Evolutionary conservation across 2,888 invertebrate species (phyloP).

Genomic region (Endomychus coccineus): DNA sequence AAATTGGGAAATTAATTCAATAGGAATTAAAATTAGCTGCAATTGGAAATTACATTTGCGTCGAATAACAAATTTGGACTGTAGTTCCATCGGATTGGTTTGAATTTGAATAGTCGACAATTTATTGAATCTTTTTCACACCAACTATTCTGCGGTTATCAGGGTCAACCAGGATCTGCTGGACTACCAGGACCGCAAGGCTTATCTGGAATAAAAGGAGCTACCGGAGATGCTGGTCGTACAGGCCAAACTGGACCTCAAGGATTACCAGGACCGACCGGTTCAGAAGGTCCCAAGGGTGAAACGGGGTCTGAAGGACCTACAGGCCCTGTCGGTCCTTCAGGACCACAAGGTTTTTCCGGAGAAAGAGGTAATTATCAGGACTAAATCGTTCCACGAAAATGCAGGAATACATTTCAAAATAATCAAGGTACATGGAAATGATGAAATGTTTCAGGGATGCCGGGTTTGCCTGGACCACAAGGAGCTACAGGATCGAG

Average conservation of each 20-base stretch:
- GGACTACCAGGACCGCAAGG: constrained; percentile 69
- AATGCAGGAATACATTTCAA: too few species aligned
- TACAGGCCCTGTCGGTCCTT: constrained; percentile 60
- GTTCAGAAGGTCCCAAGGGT: constrained; percentile 67
- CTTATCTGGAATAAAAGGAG: constrained; percentile 63
- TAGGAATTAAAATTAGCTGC: too few species aligned
- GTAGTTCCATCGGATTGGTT: too few species aligned
- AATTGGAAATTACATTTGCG: too few species aligned
- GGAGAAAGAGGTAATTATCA: constrained; percentile 54
- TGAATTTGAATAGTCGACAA: too few species aligned
- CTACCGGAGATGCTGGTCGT: constrained; percentile 61
- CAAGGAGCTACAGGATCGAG: constrained; percentile 57
- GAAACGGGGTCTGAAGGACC: constrained; percentile 64
- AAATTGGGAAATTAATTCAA: too few species aligned
- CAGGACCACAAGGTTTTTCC: constrained; percentile 60
- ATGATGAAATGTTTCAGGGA: constrained; percentile 25
- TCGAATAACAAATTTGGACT: too few species aligned
- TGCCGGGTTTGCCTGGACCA: constrained; percentile 57
- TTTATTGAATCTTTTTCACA: too few species aligned
- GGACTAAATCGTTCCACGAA: too few species aligned
- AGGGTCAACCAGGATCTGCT: constrained; percentile 65
- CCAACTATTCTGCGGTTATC: too few species aligned
- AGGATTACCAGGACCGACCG: constrained; percentile 65
- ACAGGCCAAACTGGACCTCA: constrained; percentile 59
- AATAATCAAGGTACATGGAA: too few species aligned